Evolutionary conservation across 1,140 invertebrate species (phyloP).

Genomic region (Danaus melanippus): DNA sequence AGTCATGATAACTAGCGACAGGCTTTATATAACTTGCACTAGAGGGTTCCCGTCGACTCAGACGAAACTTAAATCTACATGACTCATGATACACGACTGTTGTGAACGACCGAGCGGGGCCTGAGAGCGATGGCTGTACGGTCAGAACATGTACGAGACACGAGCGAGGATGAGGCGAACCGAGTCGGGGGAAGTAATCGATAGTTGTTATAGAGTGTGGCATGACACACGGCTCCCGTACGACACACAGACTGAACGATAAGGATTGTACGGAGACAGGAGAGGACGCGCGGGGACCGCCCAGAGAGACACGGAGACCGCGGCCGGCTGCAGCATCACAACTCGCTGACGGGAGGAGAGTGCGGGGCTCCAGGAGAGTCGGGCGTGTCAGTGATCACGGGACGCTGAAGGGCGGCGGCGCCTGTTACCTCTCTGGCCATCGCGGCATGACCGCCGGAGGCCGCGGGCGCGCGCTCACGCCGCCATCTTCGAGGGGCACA

Average conservation of each 20-base stretch:
- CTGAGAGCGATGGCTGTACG: too few relatives aligned
- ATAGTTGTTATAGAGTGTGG: background rate
- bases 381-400: slow-evolving; percentile 39
- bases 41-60: too few relatives aligned
- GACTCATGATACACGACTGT: too few relatives aligned
- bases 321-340: slow-evolving; percentile 15
- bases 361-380: slow-evolving; percentile 19
- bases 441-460: slow-evolving; percentile 71
- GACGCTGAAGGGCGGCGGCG: slow-evolving; percentile 45
- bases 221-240: slow-evolving; percentile 44
- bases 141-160: too few relatives aligned
- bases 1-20: too few relatives aligned
- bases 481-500: slow-evolving; percentile 61
- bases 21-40: too few relatives aligned
- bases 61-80: too few relatives aligned
- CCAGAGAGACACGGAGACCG: slow-evolving; percentile 7
- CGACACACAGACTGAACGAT: slow-evolving; percentile 19
- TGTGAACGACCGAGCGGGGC: too few relatives aligned
- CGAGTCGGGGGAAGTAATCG: too few relatives aligned
- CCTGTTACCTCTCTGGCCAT: slow-evolving; percentile 72
- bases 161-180: too few relatives aligned
- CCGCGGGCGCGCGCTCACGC: slow-evolving; percentile 67
- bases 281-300: slow-evolving; percentile 4
- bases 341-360: slow-evolving; percentile 15
- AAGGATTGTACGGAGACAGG: slow-evolving; percentile 12